Percentiles rank a stretch among this genome's conserved stretches.
Conservation (phyloP, 2,888 invertebrate species). For the Apoda limacodes region DNA sequence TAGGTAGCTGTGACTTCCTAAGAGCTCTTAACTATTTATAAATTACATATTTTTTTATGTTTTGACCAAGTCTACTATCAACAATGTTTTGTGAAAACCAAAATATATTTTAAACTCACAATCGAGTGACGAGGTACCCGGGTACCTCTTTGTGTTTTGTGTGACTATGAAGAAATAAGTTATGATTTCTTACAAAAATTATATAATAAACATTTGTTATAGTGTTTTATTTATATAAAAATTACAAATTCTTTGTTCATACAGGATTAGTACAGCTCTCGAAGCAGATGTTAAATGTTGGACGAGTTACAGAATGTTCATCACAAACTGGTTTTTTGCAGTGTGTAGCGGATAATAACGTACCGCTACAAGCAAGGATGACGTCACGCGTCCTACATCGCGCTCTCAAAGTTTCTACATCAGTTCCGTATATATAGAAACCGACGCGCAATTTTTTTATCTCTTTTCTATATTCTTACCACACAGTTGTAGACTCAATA, state of each 20-base stretch:
- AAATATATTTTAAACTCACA: constrained; percentile 5
- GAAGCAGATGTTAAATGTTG: constrained; percentile 10
- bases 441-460: neutral
- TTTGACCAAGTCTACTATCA: constrained; percentile 7
- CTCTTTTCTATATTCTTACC: no score
- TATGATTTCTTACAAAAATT: constrained; percentile 1
- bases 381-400: no score
- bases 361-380: no score
- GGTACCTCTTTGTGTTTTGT: constrained; percentile 9
- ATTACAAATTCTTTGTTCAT: constrained; percentile 7
- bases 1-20: constrained; percentile 5
- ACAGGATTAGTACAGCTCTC: constrained; percentile 2
- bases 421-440: no score
- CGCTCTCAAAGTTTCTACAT: no score
- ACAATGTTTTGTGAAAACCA: constrained; percentile 6
- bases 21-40: constrained; percentile 6
- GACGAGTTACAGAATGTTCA: constrained; percentile 10
- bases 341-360: no score
- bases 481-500: neutral
- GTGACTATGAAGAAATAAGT: no score
- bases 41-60: constrained; percentile 5
- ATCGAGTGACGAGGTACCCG: constrained; percentile 10
- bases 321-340: constrained; percentile 12
- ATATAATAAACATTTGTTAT: constrained; percentile 4
- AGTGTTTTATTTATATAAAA: constrained; percentile 8